Percentiles rank a stretch among this genome's conserved stretches.
Evolutionary conservation across 2,797 vertebrate genomes (phyloP).

Genomic region (Peromyscus eremicus): DNA sequence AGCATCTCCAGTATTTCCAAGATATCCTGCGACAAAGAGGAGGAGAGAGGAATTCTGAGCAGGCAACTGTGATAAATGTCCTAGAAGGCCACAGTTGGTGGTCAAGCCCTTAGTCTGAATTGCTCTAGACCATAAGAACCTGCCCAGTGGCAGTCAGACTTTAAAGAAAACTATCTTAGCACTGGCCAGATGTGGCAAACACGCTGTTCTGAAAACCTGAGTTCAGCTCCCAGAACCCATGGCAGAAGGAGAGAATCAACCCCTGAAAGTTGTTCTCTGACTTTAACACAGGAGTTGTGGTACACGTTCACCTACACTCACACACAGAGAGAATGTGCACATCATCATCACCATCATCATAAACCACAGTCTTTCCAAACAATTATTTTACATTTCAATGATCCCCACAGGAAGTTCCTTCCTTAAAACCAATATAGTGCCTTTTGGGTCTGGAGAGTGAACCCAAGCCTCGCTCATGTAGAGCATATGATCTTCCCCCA

Average conservation of each 20-base stretch:
- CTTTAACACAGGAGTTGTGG: background rate
- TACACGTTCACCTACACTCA: accelerated
- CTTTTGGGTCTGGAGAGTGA: background rate
- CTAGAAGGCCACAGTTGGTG: background rate
- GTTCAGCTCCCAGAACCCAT: background rate
- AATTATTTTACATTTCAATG: conserved; percentile 37
- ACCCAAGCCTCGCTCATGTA: no score
- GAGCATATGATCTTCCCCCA: background rate
- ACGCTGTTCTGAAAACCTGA: background rate
- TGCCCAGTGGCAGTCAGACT: background rate
- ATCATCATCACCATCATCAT: no score
- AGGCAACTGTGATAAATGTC: background rate
- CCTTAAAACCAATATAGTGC: background rate
- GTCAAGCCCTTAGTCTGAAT: background rate
- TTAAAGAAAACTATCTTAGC: conserved; percentile 48
- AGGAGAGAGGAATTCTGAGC: background rate
- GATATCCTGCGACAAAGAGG: background rate
- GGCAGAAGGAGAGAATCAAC: background rate
- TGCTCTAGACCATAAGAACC: conserved; percentile 3
- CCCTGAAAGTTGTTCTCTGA: background rate
- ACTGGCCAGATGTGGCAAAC: no score
- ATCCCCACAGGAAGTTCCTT: background rate
- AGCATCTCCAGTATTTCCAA: background rate
- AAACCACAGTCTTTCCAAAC: conserved; percentile 35
- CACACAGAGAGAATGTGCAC: no score